Conservation (phyloP, 2,888 invertebrate genomes). For the Cataglyphis cursor region DNA sequence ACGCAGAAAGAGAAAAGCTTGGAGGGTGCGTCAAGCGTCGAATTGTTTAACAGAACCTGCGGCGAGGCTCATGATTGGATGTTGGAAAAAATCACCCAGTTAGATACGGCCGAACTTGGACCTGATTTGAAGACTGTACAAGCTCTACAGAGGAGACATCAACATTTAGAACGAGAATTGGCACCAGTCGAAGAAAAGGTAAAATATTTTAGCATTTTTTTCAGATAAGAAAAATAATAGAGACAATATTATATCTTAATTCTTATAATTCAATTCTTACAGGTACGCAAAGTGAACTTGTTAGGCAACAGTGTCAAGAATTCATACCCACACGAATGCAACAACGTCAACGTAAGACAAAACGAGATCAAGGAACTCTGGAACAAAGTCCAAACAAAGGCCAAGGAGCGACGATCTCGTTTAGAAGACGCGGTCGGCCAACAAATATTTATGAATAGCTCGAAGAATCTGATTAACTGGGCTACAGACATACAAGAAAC, state of each 20-base stretch:
- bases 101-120: conserved; percentile 93
- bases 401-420: conserved; percentile 93
- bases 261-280: conserved; percentile 41
- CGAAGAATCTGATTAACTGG: conserved; percentile 94
- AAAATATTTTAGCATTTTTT: conserved; percentile 75
- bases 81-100: conserved; percentile 96
- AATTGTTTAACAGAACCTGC: conserved; percentile 97
- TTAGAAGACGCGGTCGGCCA: conserved; percentile 98
- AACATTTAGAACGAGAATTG: conserved; percentile 97
- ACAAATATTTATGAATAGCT: conserved; percentile 96
- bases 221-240: not conserved
- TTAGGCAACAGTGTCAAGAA: conserved; percentile 96
- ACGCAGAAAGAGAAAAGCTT: conserved; percentile 96
- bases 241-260: conserved; percentile 7
- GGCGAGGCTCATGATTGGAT: conserved; percentile 99
- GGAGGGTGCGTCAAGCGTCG: conserved; percentile 97
- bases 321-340: conserved; percentile 96
- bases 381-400: conserved; percentile 95
- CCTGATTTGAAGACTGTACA: conserved; percentile 96
- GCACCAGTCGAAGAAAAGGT: conserved; percentile 98
- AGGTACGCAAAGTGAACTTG: conserved; percentile 91
- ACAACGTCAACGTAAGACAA: conserved; percentile 94
- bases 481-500: conserved; percentile 93
- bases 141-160: conserved; percentile 96
- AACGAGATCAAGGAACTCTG: conserved; percentile 95